phyloP scores from a whole-genome alignment of 2,113 vertebrate genomes.

The Rhipidura dahli region DNA sequence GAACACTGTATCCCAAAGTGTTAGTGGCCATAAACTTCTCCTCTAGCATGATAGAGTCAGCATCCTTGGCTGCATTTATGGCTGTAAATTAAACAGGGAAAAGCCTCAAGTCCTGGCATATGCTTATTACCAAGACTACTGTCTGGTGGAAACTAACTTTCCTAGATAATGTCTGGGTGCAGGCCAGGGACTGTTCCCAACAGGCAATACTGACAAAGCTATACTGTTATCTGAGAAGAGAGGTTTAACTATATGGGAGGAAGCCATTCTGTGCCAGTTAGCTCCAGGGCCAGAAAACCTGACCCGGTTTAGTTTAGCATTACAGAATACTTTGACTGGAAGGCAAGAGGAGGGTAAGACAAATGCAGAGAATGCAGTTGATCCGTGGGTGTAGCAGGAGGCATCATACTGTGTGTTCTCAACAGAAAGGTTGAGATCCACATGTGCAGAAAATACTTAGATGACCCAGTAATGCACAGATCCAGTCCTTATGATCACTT shows the following conservation, averaged over 20 bases:
- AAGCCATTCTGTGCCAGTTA: conserved; percentile 31
- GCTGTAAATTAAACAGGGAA: neutral
- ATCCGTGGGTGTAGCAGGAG: neutral
- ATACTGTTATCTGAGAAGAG: conserved; percentile 9
- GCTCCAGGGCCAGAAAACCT: conserved; percentile 30
- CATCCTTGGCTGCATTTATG: neutral
- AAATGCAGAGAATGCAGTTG: neutral
- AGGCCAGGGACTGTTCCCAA: conserved; percentile 38
- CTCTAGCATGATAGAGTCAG: neutral
- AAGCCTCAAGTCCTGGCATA: neutral
- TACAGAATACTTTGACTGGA: neutral
- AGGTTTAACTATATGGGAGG: conserved; percentile 13
- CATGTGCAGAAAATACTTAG: neutral
- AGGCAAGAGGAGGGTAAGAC: neutral
- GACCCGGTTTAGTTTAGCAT: conserved; percentile 29
- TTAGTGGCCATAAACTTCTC: neutral
- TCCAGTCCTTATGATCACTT: neutral
- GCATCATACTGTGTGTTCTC: neutral
- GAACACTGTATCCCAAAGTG: neutral
- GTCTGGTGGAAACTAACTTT: neutral
- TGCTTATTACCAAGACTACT: neutral
- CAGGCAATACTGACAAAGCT: conserved; percentile 38
- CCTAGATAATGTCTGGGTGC: neutral
- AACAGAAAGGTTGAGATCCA: neutral
- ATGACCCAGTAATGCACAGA: neutral